Evolutionary conservation across 2,888 invertebrate species (phyloP), one percentile per base, ranked within the genome.

Genomic region (Lithophane ornitopus): DNA sequence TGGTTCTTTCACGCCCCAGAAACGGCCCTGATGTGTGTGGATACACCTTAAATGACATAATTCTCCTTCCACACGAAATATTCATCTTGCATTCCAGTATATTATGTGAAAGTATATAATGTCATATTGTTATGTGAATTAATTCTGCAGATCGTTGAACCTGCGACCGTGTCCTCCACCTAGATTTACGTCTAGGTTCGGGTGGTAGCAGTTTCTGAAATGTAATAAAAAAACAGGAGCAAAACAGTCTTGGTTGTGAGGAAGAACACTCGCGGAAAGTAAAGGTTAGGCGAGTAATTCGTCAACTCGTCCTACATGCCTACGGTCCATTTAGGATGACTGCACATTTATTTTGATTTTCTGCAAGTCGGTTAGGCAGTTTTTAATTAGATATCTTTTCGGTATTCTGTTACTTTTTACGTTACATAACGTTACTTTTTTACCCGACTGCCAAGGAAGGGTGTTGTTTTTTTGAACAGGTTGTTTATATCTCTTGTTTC

Each of bases 201-300:
- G 81, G 81, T 75, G 76, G 68, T 70, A 72, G 86, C 82, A 84
- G 88, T 87, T 86, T 89, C 90, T 90, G 90, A 84, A 90, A 90
- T 82, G 65, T 79, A 80, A 84, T 80, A 82, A 86, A 80, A 78
- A 85, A 80, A 85, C 52, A 81, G 73, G 70, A 80, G 87, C 85
- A 85, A 71, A 82, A 66, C 46, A 69, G 62, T 62, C 0, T 34
- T 49, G 7, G 14, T 46, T 22, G 12, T 34, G 28, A 52, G 16
- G 1, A 61, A 44, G 4, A 7, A 70, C 19, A 71, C 6, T 52
- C 34, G 44, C 26, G 34, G n/a, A 59, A 63, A 22, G 52, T 65
- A 72, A 58, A 70, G 62, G 41, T 58, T 52, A 16, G 0, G 3
- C 14, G n/a, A n/a, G n/a, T n/a, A n/a, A n/a, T n/a, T n/a, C n/a